Percentiles rank a stretch among this genome's conserved stretches.
Evolutionary conservation across 2,888 invertebrate genomes (phyloP).

Genomic region (Drosophila recens): DNA sequence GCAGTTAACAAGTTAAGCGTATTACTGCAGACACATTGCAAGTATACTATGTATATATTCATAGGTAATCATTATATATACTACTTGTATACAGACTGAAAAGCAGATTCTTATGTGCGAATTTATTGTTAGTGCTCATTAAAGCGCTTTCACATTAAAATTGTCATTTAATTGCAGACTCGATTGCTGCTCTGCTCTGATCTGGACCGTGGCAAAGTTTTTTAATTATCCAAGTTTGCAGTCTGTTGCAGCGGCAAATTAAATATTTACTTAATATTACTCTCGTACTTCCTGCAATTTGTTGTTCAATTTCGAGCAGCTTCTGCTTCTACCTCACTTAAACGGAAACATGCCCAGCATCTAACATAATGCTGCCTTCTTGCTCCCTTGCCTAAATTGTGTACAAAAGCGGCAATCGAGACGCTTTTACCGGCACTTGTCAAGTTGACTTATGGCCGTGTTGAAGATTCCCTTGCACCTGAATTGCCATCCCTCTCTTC

Average conservation of each 20-base stretch:
- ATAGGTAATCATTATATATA: slow-evolving; percentile 1
- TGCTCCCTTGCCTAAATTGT: not conserved
- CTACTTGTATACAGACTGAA: slow-evolving; percentile 12
- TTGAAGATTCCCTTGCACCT: slow-evolving; percentile 55
- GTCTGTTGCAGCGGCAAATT: slow-evolving; percentile 59
- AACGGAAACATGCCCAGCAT: not conserved
- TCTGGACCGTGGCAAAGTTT: slow-evolving; percentile 49
- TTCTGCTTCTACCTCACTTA: not conserved
- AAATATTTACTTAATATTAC: slow-evolving; percentile 68
- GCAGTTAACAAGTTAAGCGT: slow-evolving; percentile 70
- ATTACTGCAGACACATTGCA: slow-evolving; percentile 13
- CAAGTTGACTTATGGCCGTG: slow-evolving; percentile 68
- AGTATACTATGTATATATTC: slow-evolving; percentile 1
- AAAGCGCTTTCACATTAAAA: slow-evolving; percentile 53
- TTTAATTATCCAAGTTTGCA: slow-evolving; percentile 65
- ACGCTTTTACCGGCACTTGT: slow-evolving; percentile 62
- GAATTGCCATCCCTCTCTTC: slow-evolving; percentile 3
- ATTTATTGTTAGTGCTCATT: slow-evolving; percentile 57
- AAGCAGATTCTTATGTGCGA: slow-evolving; percentile 9
- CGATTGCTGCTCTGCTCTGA: slow-evolving; percentile 8
- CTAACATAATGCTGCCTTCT: slow-evolving; percentile 1
- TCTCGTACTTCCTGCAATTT: slow-evolving; percentile 31
- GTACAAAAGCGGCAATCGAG: slow-evolving; percentile 40
- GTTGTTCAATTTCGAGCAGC: slow-evolving; percentile 41
- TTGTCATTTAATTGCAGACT: slow-evolving; percentile 61